Evolutionary conservation across 2,797 vertebrate genomes (phyloP), one percentile per base, ranked within the genome.

Genomic region (Ficedula albicollis): DNA sequence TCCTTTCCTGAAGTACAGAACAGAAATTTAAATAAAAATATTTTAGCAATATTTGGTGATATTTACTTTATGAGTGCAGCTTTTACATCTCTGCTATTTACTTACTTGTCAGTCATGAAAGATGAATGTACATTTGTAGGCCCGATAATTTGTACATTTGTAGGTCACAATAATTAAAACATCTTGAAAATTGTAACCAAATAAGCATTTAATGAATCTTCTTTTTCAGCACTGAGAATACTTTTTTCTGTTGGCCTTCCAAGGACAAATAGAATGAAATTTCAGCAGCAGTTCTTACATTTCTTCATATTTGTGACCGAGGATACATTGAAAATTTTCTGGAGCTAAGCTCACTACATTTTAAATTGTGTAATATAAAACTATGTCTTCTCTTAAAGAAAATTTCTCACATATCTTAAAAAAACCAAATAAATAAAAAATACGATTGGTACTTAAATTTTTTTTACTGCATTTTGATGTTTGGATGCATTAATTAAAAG

Each of bases 21-120:
- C 7, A 44, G 70, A 95, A 92, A 91, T 96, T 81, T 51, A 97
- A 93, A 39, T 87, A 84, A 76, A 60, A 20, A 85, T 68, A 82
- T 7, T 96, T 96, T 43, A 96, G 88, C 91, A 90, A 84, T 68
- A 91, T 87, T 74, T 85, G 48, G 38, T 95, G 66, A 75, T 81
- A 84, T 83, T 94, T 96, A n/a, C 14, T 44, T 62, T 78, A 91
- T 55, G 11, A 93, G 14, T 30, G 67, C 56, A 91, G 51, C 66
- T 96, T 66, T 96, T 62, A 51, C 18, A 87, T 94, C 27, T 87
- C 32, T 92, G 88, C 43, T 95, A 78, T 70, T 90, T 94, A 67
- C 60, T 96, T 93, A 55, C 43, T 84, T 85, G 39, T 78, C 60
- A 87, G 38, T 59, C 17, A 84, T 73, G 10, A 48, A 92, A 74